phyloP scores from a whole-genome alignment of 2,888 invertebrate species.

The Amblyjoppa proteus region DNA sequence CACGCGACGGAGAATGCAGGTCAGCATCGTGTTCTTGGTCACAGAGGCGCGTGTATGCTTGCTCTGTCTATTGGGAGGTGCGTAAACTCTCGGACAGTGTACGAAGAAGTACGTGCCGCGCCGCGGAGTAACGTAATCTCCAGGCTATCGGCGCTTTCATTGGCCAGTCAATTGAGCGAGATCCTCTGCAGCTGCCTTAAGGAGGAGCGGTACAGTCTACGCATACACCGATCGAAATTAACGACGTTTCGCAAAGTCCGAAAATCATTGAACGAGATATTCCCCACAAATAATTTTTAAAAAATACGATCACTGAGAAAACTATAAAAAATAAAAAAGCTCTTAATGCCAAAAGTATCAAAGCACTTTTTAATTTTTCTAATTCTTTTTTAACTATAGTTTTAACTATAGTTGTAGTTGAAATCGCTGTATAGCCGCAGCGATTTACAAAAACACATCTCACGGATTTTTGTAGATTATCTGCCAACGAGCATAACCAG shows the following conservation, averaged over 20 bases:
- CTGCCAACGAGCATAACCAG: background rate
- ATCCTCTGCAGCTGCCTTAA: constrained; percentile 62
- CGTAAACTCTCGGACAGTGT: constrained; percentile 52
- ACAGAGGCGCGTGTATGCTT: constrained; percentile 9
- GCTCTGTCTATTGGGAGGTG: constrained; percentile 29
- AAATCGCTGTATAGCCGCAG: no score
- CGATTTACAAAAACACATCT: background rate
- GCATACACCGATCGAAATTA: background rate
- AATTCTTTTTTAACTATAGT: no score
- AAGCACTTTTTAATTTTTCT: background rate
- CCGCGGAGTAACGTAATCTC: constrained; percentile 57
- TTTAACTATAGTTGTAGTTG: no score
- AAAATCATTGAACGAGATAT: background rate
- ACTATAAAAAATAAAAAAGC: no score
- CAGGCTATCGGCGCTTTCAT: constrained; percentile 62
- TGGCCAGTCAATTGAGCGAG: constrained; percentile 76
- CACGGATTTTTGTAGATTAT: background rate
- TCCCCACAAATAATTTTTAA: background rate
- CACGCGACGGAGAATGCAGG: constrained; percentile 51
- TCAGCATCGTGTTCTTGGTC: constrained; percentile 39
- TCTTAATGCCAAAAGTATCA: no score
- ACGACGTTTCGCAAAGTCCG: background rate
- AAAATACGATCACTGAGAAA: background rate
- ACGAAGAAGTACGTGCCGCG: constrained; percentile 31
- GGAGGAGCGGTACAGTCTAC: constrained; percentile 50